A percentile compares a stretch with the other conserved stretches of the same genome.
phyloP scores from a whole-genome alignment of 2,113 vertebrate genomes.

The Formicarius rufipectus region DNA sequence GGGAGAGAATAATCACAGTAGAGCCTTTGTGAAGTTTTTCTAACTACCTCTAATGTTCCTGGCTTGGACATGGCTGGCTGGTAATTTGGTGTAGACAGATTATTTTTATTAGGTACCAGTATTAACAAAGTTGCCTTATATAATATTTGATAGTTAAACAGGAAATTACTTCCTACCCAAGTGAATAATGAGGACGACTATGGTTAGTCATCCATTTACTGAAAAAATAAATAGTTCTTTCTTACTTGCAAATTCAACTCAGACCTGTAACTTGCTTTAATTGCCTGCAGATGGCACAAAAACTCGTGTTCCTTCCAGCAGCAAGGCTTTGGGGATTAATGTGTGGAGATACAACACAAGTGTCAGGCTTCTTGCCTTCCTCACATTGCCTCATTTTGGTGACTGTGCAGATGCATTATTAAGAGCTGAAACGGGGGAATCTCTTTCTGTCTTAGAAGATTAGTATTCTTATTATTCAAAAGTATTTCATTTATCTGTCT shows the following conservation, averaged over 20 bases:
- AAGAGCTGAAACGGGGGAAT: background rate
- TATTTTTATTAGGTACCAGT: constrained; percentile 67
- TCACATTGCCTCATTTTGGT: background rate
- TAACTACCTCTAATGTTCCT: constrained; percentile 12
- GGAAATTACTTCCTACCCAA: constrained; percentile 69
- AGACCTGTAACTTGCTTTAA: background rate
- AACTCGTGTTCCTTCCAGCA: background rate
- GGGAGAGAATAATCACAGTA: constrained; percentile 36
- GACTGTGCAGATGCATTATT: background rate
- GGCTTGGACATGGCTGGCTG: background rate
- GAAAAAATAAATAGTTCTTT: constrained; percentile 47
- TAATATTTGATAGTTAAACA: constrained; percentile 65
- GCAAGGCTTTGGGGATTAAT: background rate
- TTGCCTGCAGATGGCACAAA: constrained; percentile 72
- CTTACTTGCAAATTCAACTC: background rate
- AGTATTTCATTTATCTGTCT: background rate
- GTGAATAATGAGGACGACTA: constrained; percentile 64
- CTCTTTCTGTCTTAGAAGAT: background rate
- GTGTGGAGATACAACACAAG: background rate
- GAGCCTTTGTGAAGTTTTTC: constrained; percentile 50
- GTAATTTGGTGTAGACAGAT: constrained; percentile 37
- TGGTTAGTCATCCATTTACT: constrained; percentile 21
- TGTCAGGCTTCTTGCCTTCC: background rate
- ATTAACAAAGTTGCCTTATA: constrained; percentile 52
- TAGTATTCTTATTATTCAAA: background rate